These are phyloP conservation scores for Salvator merianae DNA, from an alignment of 2,113 vertebrate genomes.

Conservation along the genomic window DNA sequence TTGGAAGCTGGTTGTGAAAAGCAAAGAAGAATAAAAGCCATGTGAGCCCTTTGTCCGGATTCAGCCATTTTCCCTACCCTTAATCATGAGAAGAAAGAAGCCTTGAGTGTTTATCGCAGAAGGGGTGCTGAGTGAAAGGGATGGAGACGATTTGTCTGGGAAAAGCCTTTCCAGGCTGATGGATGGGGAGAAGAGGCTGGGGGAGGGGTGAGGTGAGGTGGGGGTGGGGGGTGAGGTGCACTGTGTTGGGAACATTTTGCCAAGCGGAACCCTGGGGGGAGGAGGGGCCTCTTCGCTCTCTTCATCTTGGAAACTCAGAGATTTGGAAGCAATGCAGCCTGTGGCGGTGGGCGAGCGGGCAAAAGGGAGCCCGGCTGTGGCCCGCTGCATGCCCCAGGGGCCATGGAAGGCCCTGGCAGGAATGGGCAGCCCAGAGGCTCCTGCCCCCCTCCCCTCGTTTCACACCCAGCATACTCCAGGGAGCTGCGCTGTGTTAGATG, in stretches of 20 bases:
- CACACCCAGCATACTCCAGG: neutral
- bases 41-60: constrained; percentile 46
- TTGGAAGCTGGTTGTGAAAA: neutral
- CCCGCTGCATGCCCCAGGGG: too few relatives aligned
- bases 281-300: neutral
- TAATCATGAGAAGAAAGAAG: constrained; percentile 16
- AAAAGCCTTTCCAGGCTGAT: constrained; percentile 16
- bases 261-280: neutral
- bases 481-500: neutral
- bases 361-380: too few relatives aligned
- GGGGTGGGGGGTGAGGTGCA: neutral
- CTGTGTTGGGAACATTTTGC: neutral
- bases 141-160: constrained; percentile 39
- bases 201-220: neutral
- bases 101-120: constrained; percentile 39
- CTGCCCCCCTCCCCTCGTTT: too few relatives aligned
- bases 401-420: neutral
- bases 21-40: constrained; percentile 24
- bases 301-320: neutral
- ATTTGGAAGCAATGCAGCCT: neutral
- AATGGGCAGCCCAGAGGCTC: neutral
- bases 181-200: fast-evolving
- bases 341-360: neutral
- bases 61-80: neutral
- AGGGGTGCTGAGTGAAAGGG: constrained; percentile 9